Base-by-base conservation (phyloP, 1,140 invertebrate species). In the Ips nitidus region DNA sequence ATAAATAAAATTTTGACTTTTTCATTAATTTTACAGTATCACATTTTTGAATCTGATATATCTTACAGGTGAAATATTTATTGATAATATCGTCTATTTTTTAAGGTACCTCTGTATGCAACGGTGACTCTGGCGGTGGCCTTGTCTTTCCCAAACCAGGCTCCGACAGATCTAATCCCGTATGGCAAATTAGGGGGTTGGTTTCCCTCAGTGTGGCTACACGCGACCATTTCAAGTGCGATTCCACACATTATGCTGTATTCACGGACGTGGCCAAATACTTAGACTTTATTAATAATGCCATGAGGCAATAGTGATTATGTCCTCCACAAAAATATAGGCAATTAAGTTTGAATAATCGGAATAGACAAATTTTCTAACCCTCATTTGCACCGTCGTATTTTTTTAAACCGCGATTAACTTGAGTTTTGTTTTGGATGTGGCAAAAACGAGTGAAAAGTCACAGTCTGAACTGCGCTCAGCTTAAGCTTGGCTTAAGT, bases 111-210 rank as follows among this genome's bases (percentile, higher is more conserved):
- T 86, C 85, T 62, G 85, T 85, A 1, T 85, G 86, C 45, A 87
- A 87, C 72, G 87, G 87, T 1, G 87, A 89, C 73, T 87, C 86
- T 63, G 87, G 87, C 1, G 86, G 87, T 2, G 86, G 86, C 5
- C 80, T 89, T 72, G 80, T 86, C 0, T 78, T 89, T 39, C 79
- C 82, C 1, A 82, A 80, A 42, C 71, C 77, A 3, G 80, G 81
- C 56, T 71, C 73, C 0, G 80, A 84, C 68, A 75, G 81, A 62
- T 76, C 78, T 71, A 75, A 81, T 8, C 81, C 79, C 22, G 56
- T 79, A 41, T 87, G 86, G 86, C 83, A 83, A 60, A 73, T 88
- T 0, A 77, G 86, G 47, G 86, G 86, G 2, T 77, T 87, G 2
- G 82, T 87, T 0, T 86, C 85, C 2, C 82, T 87, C 55, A 84